phyloP scores from a whole-genome alignment of 1,140 invertebrate species.

The Trissolcus basalis region DNA sequence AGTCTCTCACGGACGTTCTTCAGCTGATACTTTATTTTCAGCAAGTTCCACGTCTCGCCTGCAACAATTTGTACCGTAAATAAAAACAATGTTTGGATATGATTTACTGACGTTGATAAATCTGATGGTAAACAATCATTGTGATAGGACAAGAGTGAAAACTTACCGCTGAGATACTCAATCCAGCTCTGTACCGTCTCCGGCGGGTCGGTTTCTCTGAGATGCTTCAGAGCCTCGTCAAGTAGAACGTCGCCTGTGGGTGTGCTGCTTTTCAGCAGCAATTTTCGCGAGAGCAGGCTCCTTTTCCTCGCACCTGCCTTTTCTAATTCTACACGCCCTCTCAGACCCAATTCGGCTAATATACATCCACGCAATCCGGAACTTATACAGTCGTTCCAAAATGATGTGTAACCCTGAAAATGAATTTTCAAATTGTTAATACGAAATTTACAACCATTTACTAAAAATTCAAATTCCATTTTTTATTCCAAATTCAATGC shows the following conservation, averaged over 20 bases:
- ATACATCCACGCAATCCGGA: conserved; percentile 98
- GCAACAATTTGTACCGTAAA: conserved; percentile 61
- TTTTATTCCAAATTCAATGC: too few relatives aligned
- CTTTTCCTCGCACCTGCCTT: conserved; percentile 96
- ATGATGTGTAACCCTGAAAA: conserved; percentile 97
- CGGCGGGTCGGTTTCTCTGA: conserved; percentile 97
- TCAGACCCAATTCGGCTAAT: conserved; percentile 95
- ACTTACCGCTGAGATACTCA: conserved; percentile 97
- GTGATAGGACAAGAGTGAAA: conserved; percentile 14
- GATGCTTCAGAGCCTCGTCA: conserved; percentile 98
- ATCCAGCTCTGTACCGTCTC: conserved; percentile 99
- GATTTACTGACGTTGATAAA: too few relatives aligned
- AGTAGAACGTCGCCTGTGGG: conserved; percentile 98
- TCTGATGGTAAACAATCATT: too few relatives aligned
- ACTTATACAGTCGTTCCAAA: conserved; percentile 99
- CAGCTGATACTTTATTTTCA: conserved; percentile 98
- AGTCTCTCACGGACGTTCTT: conserved; percentile 99
- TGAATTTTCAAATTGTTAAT: too few relatives aligned
- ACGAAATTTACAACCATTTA: too few relatives aligned
- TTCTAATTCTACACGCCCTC: conserved; percentile 97
- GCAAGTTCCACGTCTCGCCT: conserved; percentile 99
- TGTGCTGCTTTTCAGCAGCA: conserved; percentile 87
- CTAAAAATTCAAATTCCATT: too few relatives aligned
- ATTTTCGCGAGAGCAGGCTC: conserved; percentile 89
- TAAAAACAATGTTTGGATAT: background rate